Evolutionary conservation across 2,113 vertebrate species (phyloP).

Genomic region (Myotis lucifugus): DNA sequence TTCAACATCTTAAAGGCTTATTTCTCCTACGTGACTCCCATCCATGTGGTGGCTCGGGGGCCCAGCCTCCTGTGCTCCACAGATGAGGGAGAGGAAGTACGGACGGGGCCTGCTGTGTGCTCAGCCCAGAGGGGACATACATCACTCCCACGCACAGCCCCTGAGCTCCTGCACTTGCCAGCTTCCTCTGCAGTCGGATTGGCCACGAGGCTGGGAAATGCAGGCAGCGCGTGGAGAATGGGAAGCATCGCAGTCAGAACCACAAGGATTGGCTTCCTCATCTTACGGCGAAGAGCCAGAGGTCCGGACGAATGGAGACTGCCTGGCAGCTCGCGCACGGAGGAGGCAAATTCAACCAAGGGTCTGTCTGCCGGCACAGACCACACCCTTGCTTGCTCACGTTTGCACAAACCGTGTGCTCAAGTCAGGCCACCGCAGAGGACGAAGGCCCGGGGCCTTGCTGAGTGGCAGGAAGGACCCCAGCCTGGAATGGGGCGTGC

Average conservation of each 20-base stretch:
- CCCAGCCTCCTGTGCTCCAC: neutral
- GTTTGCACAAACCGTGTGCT: neutral
- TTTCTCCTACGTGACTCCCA: neutral
- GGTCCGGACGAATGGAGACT: too few species aligned
- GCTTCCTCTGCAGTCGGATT: neutral
- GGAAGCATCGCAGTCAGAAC: fast-evolving
- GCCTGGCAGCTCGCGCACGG: neutral
- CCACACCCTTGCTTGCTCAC: neutral
- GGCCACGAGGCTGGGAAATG: neutral
- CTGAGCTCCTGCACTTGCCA: neutral
- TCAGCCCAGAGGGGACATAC: neutral
- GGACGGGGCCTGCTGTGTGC: too few species aligned
- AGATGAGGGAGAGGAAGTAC: too few species aligned
- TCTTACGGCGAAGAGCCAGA: neutral
- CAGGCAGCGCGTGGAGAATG: neutral
- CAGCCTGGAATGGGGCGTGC: neutral
- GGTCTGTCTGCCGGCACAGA: neutral
- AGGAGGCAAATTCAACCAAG: neutral
- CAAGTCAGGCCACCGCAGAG: neutral
- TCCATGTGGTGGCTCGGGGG: neutral
- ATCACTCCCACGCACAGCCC: neutral
- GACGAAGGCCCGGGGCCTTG: neutral
- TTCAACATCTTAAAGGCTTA: neutral
- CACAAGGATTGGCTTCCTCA: neutral
- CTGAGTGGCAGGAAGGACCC: neutral